A percentile compares a stretch with the other conserved stretches of the same genome.
Evolutionary conservation across 2,888 invertebrate species (phyloP).

Genomic region (Drosophila hamatofila): DNA sequence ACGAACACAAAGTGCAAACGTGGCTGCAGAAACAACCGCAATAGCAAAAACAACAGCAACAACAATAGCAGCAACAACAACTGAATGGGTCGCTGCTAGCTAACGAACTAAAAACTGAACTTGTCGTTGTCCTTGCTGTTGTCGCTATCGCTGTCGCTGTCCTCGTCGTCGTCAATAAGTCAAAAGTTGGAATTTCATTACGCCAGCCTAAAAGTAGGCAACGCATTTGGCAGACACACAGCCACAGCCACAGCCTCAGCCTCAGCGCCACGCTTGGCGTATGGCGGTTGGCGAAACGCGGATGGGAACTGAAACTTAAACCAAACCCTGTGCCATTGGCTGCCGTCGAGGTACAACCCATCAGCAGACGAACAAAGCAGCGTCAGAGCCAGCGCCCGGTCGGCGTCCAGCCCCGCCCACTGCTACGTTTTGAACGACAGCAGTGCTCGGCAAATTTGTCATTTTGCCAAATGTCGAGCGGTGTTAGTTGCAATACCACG

Average conservation of each 20-base stretch:
- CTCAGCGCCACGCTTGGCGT: constrained; percentile 33
- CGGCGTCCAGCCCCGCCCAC: constrained; percentile 30
- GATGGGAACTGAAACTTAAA: constrained; percentile 67
- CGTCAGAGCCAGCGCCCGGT: constrained; percentile 20
- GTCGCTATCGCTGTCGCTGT: constrained; percentile 31
- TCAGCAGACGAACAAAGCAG: not conserved
- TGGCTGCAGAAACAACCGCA: constrained; percentile 52
- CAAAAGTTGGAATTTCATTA: constrained; percentile 84
- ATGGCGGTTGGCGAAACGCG: constrained; percentile 9
- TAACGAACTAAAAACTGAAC: constrained; percentile 30
- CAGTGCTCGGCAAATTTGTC: constrained; percentile 78
- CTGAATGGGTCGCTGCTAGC: constrained; percentile 18
- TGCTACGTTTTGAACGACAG: constrained; percentile 59
- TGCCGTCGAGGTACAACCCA: constrained; percentile 34
- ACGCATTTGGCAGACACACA: constrained; percentile 77
- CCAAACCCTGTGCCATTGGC: constrained; percentile 67
- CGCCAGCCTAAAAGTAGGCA: constrained; percentile 78
- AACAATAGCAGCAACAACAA: not conserved
- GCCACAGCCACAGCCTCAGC: constrained; percentile 36
- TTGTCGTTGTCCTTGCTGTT: constrained; percentile 16
- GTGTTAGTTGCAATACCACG: constrained; percentile 57
- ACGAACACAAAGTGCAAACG: constrained; percentile 47
- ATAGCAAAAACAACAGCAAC: constrained; percentile 28
- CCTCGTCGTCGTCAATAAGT: constrained; percentile 80
- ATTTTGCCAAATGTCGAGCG: constrained; percentile 79